These are phyloP conservation scores for Limnephilus auricula DNA, from an alignment of 2,888 invertebrate genomes.

Conservation along the genomic window DNA sequence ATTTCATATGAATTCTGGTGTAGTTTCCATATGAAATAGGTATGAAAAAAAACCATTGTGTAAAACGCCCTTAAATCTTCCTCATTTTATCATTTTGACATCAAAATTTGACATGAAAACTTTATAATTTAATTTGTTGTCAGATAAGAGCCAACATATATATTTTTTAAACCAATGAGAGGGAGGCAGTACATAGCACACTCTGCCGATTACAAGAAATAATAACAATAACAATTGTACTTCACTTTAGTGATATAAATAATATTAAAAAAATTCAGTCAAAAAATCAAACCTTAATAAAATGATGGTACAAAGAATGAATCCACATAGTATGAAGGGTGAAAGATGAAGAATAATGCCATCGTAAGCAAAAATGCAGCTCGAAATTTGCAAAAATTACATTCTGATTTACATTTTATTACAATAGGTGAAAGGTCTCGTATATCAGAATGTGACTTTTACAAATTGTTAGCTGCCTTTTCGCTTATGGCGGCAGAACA, in stretches of 20 bases:
- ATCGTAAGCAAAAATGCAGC: no score
- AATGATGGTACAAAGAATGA: slow-evolving; percentile 12
- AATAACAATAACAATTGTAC: not conserved
- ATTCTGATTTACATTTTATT: no score
- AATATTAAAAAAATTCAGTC: slow-evolving; percentile 32
- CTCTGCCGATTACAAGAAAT: not conserved
- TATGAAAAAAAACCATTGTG: not conserved
- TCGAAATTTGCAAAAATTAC: no score
- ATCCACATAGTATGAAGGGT: not conserved
- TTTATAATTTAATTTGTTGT: not conserved
- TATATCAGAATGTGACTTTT: no score
- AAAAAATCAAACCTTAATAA: slow-evolving; percentile 30
- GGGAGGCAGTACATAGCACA: not conserved
- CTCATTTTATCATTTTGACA: no score
- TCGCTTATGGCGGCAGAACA: not conserved
- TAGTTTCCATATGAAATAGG: no score
- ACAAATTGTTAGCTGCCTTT: no score
- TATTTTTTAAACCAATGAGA: not conserved
- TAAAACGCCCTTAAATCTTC: no score
- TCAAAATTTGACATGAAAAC: not conserved
- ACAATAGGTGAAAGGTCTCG: no score
- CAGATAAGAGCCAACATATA: not conserved
- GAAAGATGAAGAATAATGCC: not conserved
- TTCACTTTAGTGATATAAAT: not conserved
- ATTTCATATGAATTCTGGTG: no score